These are phyloP conservation scores for Gibbula magus DNA, from an alignment of 2,888 invertebrate genomes.

Conservation along the genomic window DNA sequence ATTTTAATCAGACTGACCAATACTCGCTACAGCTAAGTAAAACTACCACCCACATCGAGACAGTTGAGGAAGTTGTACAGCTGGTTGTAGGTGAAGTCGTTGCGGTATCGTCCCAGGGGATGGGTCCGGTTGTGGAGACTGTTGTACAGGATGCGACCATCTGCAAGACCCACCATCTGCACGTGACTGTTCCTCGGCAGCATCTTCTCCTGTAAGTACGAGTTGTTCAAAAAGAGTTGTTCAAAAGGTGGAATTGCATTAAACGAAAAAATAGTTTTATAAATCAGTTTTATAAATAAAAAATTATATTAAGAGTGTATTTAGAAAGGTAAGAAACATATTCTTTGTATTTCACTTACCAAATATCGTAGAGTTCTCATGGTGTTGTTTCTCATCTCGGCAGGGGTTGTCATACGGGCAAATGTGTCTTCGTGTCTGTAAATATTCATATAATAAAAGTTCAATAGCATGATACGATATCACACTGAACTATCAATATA, in stretches of 20 bases:
- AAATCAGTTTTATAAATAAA: background rate
- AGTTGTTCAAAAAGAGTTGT: background rate
- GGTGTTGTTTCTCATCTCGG: constrained; percentile 67
- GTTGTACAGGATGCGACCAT: constrained; percentile 76
- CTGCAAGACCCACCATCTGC: constrained; percentile 75
- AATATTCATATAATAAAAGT: too few relatives aligned
- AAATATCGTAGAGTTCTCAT: constrained; percentile 63
- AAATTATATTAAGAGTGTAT: too few relatives aligned
- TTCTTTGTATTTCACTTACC: constrained; percentile 64
- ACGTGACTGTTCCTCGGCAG: constrained; percentile 76
- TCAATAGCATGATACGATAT: too few relatives aligned
- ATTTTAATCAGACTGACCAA: too few relatives aligned
- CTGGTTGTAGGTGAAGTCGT: constrained; percentile 76
- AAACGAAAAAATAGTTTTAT: background rate
- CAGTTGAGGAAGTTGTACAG: constrained; percentile 77
- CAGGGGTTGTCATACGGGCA: constrained; percentile 76
- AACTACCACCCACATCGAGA: constrained; percentile 73
- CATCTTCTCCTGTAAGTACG: constrained; percentile 63
- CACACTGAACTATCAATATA: too few relatives aligned
- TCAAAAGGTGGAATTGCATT: too few relatives aligned
- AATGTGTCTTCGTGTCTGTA: constrained; percentile 75
- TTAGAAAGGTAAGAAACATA: too few relatives aligned
- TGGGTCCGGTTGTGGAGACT: constrained; percentile 75
- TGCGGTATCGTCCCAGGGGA: constrained; percentile 75
- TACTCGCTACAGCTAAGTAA: background rate